Evolutionary conservation across 1,140 invertebrate species (phyloP), one percentile per base, ranked within the genome.

Genomic region (Drosophila willistoni): DNA sequence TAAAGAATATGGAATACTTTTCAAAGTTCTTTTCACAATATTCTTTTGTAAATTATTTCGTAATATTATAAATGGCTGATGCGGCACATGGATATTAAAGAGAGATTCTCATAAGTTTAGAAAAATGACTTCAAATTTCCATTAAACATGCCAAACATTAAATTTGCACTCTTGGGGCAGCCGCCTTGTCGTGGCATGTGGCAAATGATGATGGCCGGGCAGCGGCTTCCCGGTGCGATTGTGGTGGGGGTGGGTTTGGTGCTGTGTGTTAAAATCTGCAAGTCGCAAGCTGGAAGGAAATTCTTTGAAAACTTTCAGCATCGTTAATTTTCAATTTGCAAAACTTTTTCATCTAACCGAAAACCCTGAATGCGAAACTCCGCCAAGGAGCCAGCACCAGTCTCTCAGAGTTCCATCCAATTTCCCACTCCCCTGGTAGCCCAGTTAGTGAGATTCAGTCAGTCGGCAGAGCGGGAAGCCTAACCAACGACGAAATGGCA

Each of bases 261-360:
- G 64, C 14, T 59, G 71, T 54, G 55, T 73, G 54, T 73, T 77
- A 70, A 79, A 79, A 76, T 79, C 77, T 73, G 65, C 78, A 79
- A 79, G 68, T 80, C 64, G 70, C 79, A 77, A 44, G 66, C 71
- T 65, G 74, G 64, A 70, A 74, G 66, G 67, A 62, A 81, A 81
- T 81, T 81, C 79, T 81, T 81, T 77, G 64, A 63, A 79, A 84
- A 84, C 73, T 84, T 84, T 84, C 81, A 84, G 81, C 81, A 84
- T 84, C 81, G 81, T 84, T 84, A 84, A 84, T 84, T 84, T 84
- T 84, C 81, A 84, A 84, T 84, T 84, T 84, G 79, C 77, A 74
- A 84, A 84, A 84, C 66, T 84, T 84, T 82, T 80, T 73, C 81
- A 80, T 80, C 77, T 78, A 76, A 79, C 79, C 74, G 70, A 68